Conservation (phyloP, 2,113 vertebrate species). For the Proteles cristata region DNA sequence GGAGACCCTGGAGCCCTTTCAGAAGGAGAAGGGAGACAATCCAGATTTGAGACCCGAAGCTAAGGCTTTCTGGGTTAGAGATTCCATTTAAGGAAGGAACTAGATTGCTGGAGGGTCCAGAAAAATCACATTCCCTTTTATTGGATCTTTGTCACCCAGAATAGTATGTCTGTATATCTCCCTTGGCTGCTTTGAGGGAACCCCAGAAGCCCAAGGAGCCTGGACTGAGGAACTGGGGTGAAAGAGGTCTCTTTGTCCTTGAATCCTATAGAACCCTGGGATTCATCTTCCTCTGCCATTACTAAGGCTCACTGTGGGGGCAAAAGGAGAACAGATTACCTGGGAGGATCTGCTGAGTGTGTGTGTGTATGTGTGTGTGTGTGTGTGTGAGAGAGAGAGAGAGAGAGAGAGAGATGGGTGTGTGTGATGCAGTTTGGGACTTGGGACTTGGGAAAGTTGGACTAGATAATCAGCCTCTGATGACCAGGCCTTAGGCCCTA, state of each 20-base stretch:
- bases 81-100: constrained; percentile 18
- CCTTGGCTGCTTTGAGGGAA: not conserved
- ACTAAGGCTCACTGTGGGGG: not conserved
- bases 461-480: not conserved
- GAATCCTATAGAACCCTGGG: not conserved
- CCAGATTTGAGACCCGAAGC: not conserved
- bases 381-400: not conserved
- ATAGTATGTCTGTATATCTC: not conserved
- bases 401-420: not conserved
- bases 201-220: not conserved
- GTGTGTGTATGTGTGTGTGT: not conserved
- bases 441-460: not conserved
- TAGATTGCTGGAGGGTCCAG: not conserved
- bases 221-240: not conserved
- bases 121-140: constrained; percentile 16
- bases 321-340: not conserved
- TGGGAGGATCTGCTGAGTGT: not conserved
- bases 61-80: not conserved
- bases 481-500: not conserved
- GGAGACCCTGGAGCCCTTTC: not conserved
- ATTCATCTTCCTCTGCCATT: not conserved
- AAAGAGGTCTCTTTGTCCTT: constrained; percentile 36
- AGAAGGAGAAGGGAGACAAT: constrained; percentile 3
- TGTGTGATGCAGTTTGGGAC: not conserved
- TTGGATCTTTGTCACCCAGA: not conserved